Base-by-base conservation (phyloP, 2,888 invertebrate species). In the Erynnis tages region DNA sequence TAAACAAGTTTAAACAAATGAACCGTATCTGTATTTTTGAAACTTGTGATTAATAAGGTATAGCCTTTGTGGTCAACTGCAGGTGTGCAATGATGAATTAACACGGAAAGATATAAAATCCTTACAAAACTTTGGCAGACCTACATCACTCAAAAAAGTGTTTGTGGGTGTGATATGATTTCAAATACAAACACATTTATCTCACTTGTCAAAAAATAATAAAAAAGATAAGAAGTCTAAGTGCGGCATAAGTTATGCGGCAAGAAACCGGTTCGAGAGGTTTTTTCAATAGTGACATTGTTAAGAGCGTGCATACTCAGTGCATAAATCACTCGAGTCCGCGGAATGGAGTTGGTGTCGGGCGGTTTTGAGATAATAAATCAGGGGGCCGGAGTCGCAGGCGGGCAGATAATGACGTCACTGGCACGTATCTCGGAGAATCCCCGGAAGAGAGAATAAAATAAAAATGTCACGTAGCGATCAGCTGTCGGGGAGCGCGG, bases 381-480 rank as follows among this genome's bases (percentile, higher is more conserved):
- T 87, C 83, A 83, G 79, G 76, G 69, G 70, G 71, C 69, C 67
- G 69, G 74, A 66, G 69, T 78, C 76, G 77, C 73, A 72, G 72
- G 74, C 79, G 72, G 70, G 73, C 76, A 73, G 81, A 81, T 85
- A 81, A 79, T 89, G 89, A 89, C 89, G 88, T 89, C 89, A 89
- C 81, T 67, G 79, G 79, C 82, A 86, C 85, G 84, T 83, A 86
- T 82, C 86, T 84, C 81, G 79, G 86, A 85, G 85, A 82, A 85
- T 83, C 85, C 87, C 88, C 87, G 88, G 87, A 87, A 88, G 86
- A 82, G 84, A 80, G 86, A 83, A 86, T 87, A 81, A 89, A 88
- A 89, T 89, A 89, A 87, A 88, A 89, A 87, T 89, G 89, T 89
- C 89, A 89, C 89, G 89, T 89, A 79, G 86, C 87, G 86, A 89